A percentile compares a stretch with the other conserved stretches of the same genome.
Evolutionary conservation across 2,888 invertebrate species (phyloP).

Genomic region (Leptodirus hochenwartii): DNA sequence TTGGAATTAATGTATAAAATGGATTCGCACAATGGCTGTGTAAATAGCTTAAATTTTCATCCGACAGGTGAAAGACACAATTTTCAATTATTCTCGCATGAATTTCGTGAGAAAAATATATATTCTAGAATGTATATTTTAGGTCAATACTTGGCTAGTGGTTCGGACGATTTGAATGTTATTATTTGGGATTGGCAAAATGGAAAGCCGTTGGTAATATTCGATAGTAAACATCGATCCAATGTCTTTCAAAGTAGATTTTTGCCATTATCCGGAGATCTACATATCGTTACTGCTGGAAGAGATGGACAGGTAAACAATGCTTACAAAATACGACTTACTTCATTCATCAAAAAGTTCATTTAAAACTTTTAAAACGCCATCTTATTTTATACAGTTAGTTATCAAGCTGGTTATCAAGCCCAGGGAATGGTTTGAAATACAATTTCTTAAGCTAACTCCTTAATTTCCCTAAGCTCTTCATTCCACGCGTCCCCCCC

Average conservation of each 20-base stretch:
- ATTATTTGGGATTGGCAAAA: slow-evolving; percentile 84
- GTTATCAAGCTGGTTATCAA: too few relatives aligned
- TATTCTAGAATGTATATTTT: too few relatives aligned
- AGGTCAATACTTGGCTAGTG: slow-evolving; percentile 72
- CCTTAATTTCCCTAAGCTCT: too few relatives aligned
- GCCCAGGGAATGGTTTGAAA: too few relatives aligned
- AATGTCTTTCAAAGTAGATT: slow-evolving; percentile 90
- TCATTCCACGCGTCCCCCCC: too few relatives aligned
- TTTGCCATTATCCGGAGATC: slow-evolving; percentile 57
- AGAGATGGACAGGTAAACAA: slow-evolving; percentile 77
- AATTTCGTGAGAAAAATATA: too few relatives aligned
- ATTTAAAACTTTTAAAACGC: too few relatives aligned
- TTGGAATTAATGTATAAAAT: slow-evolving; percentile 61
- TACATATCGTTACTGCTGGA: slow-evolving; percentile 74
- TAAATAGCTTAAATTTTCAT: slow-evolving; percentile 85
- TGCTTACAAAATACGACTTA: slow-evolving; percentile 6
- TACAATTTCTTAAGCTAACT: too few relatives aligned
- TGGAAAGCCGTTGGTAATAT: slow-evolving; percentile 42
- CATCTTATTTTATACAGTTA: too few relatives aligned
- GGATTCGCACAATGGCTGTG: slow-evolving; percentile 72
- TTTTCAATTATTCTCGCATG: too few relatives aligned
- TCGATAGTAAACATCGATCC: slow-evolving; percentile 64
- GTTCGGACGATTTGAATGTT: slow-evolving; percentile 77
- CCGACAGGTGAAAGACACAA: slow-evolving; percentile 52
- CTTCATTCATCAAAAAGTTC: too few relatives aligned